Evolutionary conservation across 2,888 invertebrate genomes (phyloP).

Genomic region (Hydrotaea cyrtoneurina): DNA sequence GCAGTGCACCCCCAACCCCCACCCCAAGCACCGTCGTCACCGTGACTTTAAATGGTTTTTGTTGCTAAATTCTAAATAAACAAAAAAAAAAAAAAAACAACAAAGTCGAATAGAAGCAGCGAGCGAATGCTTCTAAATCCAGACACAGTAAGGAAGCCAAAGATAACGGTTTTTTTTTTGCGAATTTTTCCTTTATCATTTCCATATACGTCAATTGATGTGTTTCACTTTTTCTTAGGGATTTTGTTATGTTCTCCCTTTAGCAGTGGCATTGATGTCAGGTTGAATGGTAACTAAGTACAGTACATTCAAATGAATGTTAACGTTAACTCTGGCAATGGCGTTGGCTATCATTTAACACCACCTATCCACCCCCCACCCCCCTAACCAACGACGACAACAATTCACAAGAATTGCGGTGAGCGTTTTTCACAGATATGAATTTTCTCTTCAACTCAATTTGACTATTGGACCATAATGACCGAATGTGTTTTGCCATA

Average conservation of each 20-base stretch:
- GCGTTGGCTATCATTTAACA: conserved; percentile 29
- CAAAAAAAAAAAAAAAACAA: too few relatives aligned
- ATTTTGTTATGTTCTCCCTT: conserved; percentile 46
- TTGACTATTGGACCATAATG: neutral
- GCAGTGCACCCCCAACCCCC: conserved; percentile 68
- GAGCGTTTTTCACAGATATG: conserved; percentile 2
- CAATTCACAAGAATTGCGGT: neutral
- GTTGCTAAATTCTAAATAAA: conserved; percentile 71
- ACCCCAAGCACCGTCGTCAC: conserved; percentile 48
- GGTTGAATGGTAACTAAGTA: conserved; percentile 57
- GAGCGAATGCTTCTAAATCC: conserved; percentile 72
- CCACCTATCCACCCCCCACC: neutral
- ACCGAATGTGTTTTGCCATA: too few relatives aligned
- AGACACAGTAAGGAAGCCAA: conserved; percentile 78
- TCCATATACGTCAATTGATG: conserved; percentile 78
- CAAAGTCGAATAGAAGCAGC: conserved; percentile 44
- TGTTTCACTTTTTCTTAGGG: conserved; percentile 72
- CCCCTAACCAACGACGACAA: too few relatives aligned
- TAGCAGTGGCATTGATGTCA: conserved; percentile 43
- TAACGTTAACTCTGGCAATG: conserved; percentile 16
- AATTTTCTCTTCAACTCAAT: conserved; percentile 6
- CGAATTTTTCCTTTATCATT: conserved; percentile 78
- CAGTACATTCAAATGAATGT: conserved; percentile 63
- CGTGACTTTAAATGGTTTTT: conserved; percentile 75
- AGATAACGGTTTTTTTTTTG: conserved; percentile 78